These are phyloP conservation scores for Bradypodion pumilum DNA, from an alignment of 2,797 vertebrate species.

Conservation along the genomic window DNA sequence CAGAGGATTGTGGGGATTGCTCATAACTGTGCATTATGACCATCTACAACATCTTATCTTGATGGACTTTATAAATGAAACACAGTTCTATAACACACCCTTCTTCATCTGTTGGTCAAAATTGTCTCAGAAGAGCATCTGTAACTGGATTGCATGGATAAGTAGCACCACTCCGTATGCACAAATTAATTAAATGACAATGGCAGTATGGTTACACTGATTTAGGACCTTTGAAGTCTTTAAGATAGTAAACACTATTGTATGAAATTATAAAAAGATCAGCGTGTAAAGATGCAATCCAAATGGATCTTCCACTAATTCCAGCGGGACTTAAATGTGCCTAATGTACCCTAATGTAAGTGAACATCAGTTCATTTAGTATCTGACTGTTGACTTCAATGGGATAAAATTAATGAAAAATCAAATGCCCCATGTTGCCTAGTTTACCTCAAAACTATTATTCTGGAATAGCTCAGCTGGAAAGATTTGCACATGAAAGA, in stretches of 20 bases:
- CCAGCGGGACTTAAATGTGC: slow-evolving; percentile 7
- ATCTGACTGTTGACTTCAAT: slow-evolving; percentile 7
- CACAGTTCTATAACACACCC: slow-evolving; percentile 2
- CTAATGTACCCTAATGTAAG: slow-evolving; percentile 24
- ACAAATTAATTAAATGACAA: background rate
- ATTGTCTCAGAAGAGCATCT: background rate
- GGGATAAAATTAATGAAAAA: slow-evolving; percentile 6
- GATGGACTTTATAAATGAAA: slow-evolving; percentile 22
- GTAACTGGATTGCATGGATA: background rate
- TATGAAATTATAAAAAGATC: background rate
- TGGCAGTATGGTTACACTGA: background rate
- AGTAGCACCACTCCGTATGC: background rate
- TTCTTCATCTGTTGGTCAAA: slow-evolving; percentile 19
- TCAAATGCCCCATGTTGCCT: background rate
- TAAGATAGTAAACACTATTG: background rate
- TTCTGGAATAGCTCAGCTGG: background rate
- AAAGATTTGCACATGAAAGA: background rate
- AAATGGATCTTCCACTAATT: slow-evolving; percentile 8
- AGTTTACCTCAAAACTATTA: background rate
- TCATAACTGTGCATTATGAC: slow-evolving; percentile 18
- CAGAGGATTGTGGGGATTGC: slow-evolving; percentile 8
- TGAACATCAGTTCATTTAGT: slow-evolving; percentile 34
- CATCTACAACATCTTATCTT: slow-evolving; percentile 10
- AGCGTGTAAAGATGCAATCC: slow-evolving; percentile 17
- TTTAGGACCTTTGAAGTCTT: background rate